Base-by-base conservation (phyloP, 2,888 invertebrate genomes). In the Hirtodrosophila histrioides region DNA sequence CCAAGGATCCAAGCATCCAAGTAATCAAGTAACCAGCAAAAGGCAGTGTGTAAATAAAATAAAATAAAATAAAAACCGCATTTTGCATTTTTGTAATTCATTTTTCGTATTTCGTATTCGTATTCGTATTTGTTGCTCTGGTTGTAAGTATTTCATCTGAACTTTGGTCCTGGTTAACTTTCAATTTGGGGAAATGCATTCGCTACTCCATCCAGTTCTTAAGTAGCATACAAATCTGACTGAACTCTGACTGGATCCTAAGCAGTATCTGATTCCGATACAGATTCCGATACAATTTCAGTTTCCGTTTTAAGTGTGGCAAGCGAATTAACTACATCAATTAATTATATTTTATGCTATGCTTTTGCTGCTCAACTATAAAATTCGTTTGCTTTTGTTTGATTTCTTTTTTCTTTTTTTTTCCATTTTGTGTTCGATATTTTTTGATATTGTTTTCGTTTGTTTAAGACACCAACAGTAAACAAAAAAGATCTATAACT, bases 401-500 rank as follows among this genome's bases (percentile, higher is more conserved):
- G n/a, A n/a, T n/a, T n/a, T n/a, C 1, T 17, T 17, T 17, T 17
- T 1, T 17, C 1, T 17, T 17, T 1, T 17, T 17, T 17, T 17
- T 17, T 17, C 2, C 17, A 17, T 17, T 17, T 17, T 17, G 48
- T 39, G 17, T 54, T 62, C 23, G 39, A 56, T 75, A 53, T 65
- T 50, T 43, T 60, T 51, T 24, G 4, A 58, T 55, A 46, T 41
- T 53, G 24, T 65, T 60, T 49, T 61, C 31, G 35, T 60, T 78
- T 64, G 44, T 57, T 63, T 41, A 49, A 74, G 70, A 78, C 71
- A 75, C 53, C 64, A 69, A 75, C 61, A 75, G 46, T 58, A 53
- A 64, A 55, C 66, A 69, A 54, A 40, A 37, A 1, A 11, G 29
- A 37, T 55, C 31, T 76, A 77, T 54, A 72, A 56, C 69, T 80